Percentiles rank a stretch among this genome's conserved stretches.
phyloP scores from a whole-genome alignment of 2,888 invertebrate species.

The Sinelater perroti region DNA sequence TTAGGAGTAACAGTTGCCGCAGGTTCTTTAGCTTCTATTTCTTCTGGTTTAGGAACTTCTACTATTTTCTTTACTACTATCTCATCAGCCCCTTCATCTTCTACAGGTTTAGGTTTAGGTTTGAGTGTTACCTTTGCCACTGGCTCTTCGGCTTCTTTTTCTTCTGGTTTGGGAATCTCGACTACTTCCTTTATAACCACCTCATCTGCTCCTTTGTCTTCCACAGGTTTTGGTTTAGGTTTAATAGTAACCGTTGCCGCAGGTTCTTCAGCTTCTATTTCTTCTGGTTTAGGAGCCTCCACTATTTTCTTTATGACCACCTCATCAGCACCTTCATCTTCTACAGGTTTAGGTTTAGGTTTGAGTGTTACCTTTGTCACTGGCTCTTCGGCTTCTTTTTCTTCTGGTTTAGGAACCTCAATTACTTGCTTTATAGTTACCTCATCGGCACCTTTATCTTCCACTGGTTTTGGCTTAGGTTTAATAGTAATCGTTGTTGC shows the following conservation, averaged over 20 bases:
- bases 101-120: slow-evolving; percentile 47
- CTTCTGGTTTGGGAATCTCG: slow-evolving; percentile 45
- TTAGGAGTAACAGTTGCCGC: slow-evolving; percentile 51
- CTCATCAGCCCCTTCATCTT: slow-evolving; percentile 60
- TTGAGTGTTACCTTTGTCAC: slow-evolving; percentile 40
- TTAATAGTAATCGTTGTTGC: slow-evolving; percentile 56
- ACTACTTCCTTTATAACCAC: slow-evolving; percentile 54
- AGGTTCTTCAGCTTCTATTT: slow-evolving; percentile 47
- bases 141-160: slow-evolving; percentile 47
- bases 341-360: slow-evolving; percentile 46
- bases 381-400: slow-evolving; percentile 47
- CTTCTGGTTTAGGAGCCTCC: slow-evolving; percentile 44
- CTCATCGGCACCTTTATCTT: slow-evolving; percentile 60
- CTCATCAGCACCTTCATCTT: slow-evolving; percentile 61
- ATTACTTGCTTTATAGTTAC: slow-evolving; percentile 41
- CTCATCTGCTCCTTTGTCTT: slow-evolving; percentile 60
- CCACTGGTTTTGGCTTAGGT: slow-evolving; percentile 61
- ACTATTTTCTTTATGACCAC: slow-evolving; percentile 56
- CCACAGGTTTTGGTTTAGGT: slow-evolving; percentile 47
- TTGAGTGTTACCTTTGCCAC: slow-evolving; percentile 51
- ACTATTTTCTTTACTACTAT: slow-evolving; percentile 43
- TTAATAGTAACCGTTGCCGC: slow-evolving; percentile 45
- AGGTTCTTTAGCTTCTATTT: slow-evolving; percentile 63
- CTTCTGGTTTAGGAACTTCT: slow-evolving; percentile 17
- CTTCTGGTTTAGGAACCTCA: slow-evolving; percentile 31